Base-by-base conservation (phyloP, 1,140 invertebrate species). In the Polypedilum vanderplanki region DNA sequence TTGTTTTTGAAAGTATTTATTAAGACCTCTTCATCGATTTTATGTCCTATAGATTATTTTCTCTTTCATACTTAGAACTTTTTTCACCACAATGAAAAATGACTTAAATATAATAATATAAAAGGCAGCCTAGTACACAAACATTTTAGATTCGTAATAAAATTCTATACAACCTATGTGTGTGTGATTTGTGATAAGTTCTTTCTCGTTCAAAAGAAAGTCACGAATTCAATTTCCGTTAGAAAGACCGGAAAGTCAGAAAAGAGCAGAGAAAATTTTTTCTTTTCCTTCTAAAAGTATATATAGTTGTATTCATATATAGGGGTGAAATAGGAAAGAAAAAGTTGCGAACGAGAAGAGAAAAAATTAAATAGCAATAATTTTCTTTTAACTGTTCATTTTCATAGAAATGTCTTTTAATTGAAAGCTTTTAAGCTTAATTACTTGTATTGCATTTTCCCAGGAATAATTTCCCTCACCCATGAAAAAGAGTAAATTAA, bases 381-480 rank as follows among this genome's bases (percentile, higher is more conserved):
- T 57, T 57, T 57, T 57, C n/a, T 3, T 57, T n/a, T n/a, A 57
- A 57, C 12, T 17, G 18, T 70, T 70, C 9, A 18, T 20, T n/a
- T 70, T 22, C 65, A 70, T 18, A 70, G 18, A 67, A 70, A 70
- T 18, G 24, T 33, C 17, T 70, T 18, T 18, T 70, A 70, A 70
- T 70, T 70, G 65, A 70, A 70, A 18, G 65, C 65, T 70, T 70
- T 70, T 70, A 70, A 22, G n/a, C 65, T 22, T 70, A 70, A 70
- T 70, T 70, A 70, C 24, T 33, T 33, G 24, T 33, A 33, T 33
- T 33, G 24, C 24, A 33, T 33, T 33, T 33, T 33, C 24, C 24
- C 24, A 3, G 24, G 1, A 33, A 33, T 33, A 33, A 3, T 33
- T 33, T 33, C 5, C 5, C 24, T 33, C 24, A 33, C 24, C 24